Evolutionary conservation across 1,140 invertebrate genomes (phyloP), one percentile per base, ranked within the genome.

Genomic region (Drosophila repletoides): DNA sequence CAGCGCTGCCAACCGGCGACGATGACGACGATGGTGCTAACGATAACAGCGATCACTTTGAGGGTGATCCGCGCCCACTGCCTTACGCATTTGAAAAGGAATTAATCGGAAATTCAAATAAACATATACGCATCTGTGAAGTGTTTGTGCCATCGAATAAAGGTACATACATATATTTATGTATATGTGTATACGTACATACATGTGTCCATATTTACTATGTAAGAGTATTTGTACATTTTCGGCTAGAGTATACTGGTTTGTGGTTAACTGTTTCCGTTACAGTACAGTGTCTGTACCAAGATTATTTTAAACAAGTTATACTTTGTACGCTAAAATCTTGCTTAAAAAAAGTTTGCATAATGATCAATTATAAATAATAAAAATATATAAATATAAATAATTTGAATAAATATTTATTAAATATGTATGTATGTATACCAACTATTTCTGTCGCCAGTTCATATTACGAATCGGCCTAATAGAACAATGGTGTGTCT

Each of bases 1-100:
- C 66, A 58, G 48, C 29, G 17, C 19, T 34, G 26, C 29, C 52
- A 12, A 64, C 51, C 15, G 63, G 43, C 19, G 29, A 29, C 7
- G 43, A 28, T 0, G 72, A 66, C 4, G 75, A 66, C 2, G 72
- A 72, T 22, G 64, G 31, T 36, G 81, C 80, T 2, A 43, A 34
- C 0, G 28, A 72, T 5, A 15, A 41, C 0, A 41, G 51, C 40
- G 79, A 84, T 61, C 77, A 59, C 22, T 70, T 69, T n/a, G 75
- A 76, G 15, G 81, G 77, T 0, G 76, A 88, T 60, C 81, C 81
- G 5, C 48, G 51, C 9, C 77, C 77, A 5, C 38, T 89, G 60
- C 84, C 84, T 3, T 89, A 89, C 49, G 68, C 68, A 10, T 89
- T 89, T 34, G 88, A 89, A 36, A 87, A 89, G 72, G 88, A 89